Evolutionary conservation across 2,888 invertebrate species (phyloP), one percentile per base, ranked within the genome.

Genomic region (Encarsia formosa): DNA sequence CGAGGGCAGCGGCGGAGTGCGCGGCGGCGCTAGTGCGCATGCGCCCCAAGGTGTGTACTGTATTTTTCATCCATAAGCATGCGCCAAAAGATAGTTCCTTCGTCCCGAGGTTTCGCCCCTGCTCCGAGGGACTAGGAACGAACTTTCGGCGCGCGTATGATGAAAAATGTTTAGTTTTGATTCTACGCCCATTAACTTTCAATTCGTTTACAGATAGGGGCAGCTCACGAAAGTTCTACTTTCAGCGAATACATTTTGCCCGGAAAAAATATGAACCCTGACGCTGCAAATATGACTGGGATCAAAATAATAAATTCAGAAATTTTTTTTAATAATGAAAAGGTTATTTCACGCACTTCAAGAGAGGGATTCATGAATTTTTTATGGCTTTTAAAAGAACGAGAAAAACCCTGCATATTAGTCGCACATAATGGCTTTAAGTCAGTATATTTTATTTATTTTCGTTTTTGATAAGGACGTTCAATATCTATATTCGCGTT

Each of bases 231-330:
- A 9, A 9, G 19, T 5, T 22, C 1, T 11, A 13, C 16, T 31
- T 60, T 42, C 18, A 42, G 52, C 45, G 31, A 35, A 5, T 60
- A 58, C 41, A 57, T 52, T 5, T 35, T 58, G 38, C 55, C 58
- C 20, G 35, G 18, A 11, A 52, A 45, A 40, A 24, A 31, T 15
- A 41, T 55, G 2, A 18, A 18, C 9, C 24, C 20, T 23, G 6
- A 34, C 16, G 51, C 45, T 2, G 32, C 52, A 4, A 44, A 42
- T 23, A 39, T 55, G 1, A 58, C 55, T 2, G 51, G 39, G 13
- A 32, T 58, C 2, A 22, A 16, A 39, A 31, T 53, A 9, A 20
- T 19, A 2, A 44, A 55, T 24, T 32, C 40, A 22, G 40, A 49
- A 29, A 29, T 58, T 31, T 49, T 40, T 47, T 23, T 48, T 9